These are phyloP conservation scores for Eulithis testata DNA, from an alignment of 2,888 invertebrate species.

Conservation along the genomic window DNA sequence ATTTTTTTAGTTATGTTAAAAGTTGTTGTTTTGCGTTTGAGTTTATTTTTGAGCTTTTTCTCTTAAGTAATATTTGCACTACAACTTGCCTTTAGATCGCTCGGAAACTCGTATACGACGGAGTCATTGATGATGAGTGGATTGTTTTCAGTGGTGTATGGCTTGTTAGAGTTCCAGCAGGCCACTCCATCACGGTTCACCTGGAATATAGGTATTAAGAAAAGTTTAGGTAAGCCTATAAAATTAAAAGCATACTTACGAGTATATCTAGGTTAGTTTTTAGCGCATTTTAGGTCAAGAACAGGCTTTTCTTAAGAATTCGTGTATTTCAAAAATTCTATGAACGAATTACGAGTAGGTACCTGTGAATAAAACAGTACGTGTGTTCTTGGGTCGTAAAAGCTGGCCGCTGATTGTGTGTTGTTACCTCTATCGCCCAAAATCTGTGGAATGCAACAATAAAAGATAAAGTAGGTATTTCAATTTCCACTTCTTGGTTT, in stretches of 20 bases:
- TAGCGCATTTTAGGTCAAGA: too few relatives aligned
- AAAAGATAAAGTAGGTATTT: too few relatives aligned
- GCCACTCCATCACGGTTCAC: constrained; percentile 90
- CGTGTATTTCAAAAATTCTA: too few relatives aligned
- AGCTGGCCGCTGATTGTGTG: constrained; percentile 90
- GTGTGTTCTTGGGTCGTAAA: constrained; percentile 87
- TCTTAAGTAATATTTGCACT: background rate
- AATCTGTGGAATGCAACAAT: constrained; percentile 69
- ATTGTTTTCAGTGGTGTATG: constrained; percentile 87
- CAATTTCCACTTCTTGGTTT: too few relatives aligned
- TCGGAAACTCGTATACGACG: constrained; percentile 89
- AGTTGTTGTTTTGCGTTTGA: too few relatives aligned
- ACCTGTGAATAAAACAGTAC: constrained; percentile 91
- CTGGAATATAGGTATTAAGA: constrained; percentile 49
- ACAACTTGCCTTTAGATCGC: constrained; percentile 87
- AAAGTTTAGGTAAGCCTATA: too few relatives aligned
- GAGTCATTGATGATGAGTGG: constrained; percentile 88
- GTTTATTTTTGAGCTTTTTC: background rate
- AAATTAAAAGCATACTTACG: too few relatives aligned
- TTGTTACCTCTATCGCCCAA: constrained; percentile 89
- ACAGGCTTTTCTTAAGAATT: too few relatives aligned
- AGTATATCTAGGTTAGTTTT: too few relatives aligned
- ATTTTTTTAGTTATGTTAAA: too few relatives aligned
- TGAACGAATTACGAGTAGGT: background rate
- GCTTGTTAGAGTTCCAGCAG: constrained; percentile 91